Percentiles rank a stretch among this genome's conserved stretches.
Evolutionary conservation across 2,797 vertebrate genomes (phyloP).

Genomic region (Artibeus lituratus): DNA sequence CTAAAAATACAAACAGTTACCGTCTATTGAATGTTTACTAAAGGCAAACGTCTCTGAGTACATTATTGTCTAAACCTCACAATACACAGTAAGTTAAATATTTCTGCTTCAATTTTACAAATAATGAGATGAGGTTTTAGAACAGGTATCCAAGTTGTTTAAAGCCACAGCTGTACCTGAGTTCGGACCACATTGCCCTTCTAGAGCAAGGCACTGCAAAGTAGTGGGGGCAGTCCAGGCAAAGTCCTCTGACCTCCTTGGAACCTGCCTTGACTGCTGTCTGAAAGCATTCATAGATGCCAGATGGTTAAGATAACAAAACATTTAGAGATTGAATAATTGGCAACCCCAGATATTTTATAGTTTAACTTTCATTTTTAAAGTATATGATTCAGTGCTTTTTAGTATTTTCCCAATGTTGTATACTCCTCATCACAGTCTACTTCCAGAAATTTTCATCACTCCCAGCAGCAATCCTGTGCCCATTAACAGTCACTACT

Average conservation of each 20-base stretch:
- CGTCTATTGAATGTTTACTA: neutral
- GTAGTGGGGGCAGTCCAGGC: neutral
- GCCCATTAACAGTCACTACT: neutral
- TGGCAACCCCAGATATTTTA: neutral
- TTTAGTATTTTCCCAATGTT: neutral
- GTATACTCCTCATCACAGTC: neutral
- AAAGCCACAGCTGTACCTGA: neutral
- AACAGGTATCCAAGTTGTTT: neutral
- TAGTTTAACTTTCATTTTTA: neutral
- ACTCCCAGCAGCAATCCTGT: neutral
- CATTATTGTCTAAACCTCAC: neutral
- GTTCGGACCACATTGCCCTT: neutral
- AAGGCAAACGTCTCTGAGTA: neutral
- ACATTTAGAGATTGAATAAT: neutral
- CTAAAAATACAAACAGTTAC: neutral
- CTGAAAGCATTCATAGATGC: neutral
- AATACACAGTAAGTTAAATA: neutral
- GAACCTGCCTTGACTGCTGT: neutral
- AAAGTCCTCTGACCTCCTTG: neutral
- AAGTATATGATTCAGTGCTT: neutral
- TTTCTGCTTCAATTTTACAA: neutral
- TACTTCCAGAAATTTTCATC: neutral
- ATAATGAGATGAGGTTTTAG: neutral
- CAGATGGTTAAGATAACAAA: slow-evolving; percentile 10
- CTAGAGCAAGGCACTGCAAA: neutral